These are phyloP conservation scores for Acromyrmex echinatior DNA, from an alignment of 1,140 invertebrate species.

Conservation along the genomic window DNA sequence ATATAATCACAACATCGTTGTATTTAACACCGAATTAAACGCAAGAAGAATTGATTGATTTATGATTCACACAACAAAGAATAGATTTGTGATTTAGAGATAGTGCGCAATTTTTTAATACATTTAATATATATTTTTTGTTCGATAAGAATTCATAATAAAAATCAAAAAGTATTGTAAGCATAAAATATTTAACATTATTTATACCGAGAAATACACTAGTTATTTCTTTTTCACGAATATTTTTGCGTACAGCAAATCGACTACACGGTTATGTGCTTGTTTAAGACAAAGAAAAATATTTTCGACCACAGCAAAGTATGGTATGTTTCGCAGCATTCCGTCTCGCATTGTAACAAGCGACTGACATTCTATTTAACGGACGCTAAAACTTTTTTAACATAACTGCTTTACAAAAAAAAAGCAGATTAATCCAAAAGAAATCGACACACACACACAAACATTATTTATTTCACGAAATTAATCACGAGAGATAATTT, in stretches of 20 bases:
- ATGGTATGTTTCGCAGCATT: conserved; percentile 40
- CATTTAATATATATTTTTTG: background rate
- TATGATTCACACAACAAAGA: background rate
- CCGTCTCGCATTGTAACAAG: conserved; percentile 30
- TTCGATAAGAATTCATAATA: background rate
- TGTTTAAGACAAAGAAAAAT: conserved; percentile 40
- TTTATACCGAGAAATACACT: background rate
- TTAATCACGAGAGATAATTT: background rate
- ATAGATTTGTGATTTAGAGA: background rate
- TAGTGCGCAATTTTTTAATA: background rate
- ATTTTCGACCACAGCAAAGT: conserved; percentile 46
- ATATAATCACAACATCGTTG: background rate
- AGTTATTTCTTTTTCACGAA: conserved; percentile 9
- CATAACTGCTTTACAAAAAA: conserved; percentile 7
- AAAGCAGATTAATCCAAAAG: background rate
- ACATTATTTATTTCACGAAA: background rate
- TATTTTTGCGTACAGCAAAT: conserved; percentile 17
- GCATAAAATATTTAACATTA: background rate
- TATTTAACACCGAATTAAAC: background rate
- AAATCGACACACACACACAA: background rate
- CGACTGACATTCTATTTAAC: conserved; percentile 38
- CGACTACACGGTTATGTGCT: background rate
- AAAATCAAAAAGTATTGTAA: background rate
- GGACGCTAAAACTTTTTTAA: conserved; percentile 26
- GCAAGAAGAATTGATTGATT: background rate